Evolutionary conservation across 1,140 invertebrate genomes (phyloP), one percentile per base, ranked within the genome.

Genomic region (Yoshiicerus persimilis): DNA sequence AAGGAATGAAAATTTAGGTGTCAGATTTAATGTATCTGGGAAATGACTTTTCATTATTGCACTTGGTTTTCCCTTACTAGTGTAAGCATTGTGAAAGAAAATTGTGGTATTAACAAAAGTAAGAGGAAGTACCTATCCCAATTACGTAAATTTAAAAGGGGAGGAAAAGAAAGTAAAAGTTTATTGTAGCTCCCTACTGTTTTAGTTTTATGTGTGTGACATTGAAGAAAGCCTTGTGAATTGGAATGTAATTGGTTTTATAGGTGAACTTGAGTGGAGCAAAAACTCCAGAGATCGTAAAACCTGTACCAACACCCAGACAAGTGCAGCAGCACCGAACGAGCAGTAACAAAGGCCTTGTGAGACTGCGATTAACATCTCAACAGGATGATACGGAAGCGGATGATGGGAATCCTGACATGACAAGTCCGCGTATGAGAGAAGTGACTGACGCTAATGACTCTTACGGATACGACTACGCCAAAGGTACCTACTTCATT

Each of bases 351-450:
- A 86, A 70, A 86, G 41, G 62, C 62, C 47, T 87, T 66, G 39
- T 83, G 34, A 83, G 87, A 38, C 41, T 88, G n/a, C 30, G 95
- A 23, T 94, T 95, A 94, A n/a, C 94, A 93, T 70, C 94, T 93
- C 30, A 94, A 93, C 16, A 94, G 93, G 91, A 94, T 94, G 83
- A 89, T 94, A 89, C 86, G 62, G 89, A 90, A 30, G 90, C 85
- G n/a, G 90, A 89, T 56, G 90, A 91, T 77, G 91, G 88, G 10
- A 91, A 91, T 38, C 86, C 85, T 16, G 91, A 91, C 56, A 39
- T 91, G n/a, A 90, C 91, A 4, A 91, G 91, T 86, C 91, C 91
- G 8, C 85, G 91, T 56, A 90, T 89, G 87, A 86, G 91, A 87
- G 92, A 91, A 90, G 84, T 91, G 16, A 91, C 91, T 38, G 92